Conservation (phyloP, 2,888 invertebrate species). For the Rhabditoides inermis region DNA sequence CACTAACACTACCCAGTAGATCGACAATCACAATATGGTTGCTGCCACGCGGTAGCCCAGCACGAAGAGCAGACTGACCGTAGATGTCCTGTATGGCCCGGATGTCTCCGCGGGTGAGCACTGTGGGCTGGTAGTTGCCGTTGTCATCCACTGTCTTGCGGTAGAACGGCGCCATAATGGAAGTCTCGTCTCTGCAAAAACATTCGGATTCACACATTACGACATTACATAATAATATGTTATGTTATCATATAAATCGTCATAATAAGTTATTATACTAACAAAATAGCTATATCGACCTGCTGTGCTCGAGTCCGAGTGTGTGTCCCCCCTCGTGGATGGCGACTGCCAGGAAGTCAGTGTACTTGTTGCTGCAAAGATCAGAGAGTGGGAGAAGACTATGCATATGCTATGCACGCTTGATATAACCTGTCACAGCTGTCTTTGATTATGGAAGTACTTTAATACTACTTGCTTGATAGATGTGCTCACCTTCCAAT, state of each 20-base stretch:
- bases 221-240: no score
- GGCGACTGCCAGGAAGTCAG: conserved; percentile 46
- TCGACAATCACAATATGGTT: no score
- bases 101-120: conserved; percentile 35
- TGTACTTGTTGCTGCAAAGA: conserved; percentile 24
- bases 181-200: conserved; percentile 40
- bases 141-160: conserved; percentile 9
- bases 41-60: no score
- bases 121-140: background rate
- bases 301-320: conserved; percentile 27
- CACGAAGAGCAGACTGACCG: no score
- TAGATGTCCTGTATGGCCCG: conserved; percentile 47
- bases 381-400: no score
- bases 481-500: conserved; percentile 20
- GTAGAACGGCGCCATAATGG: conserved; percentile 52
- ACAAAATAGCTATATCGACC: background rate
- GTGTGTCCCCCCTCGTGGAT: conserved; percentile 49
- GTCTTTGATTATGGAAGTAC: background rate
- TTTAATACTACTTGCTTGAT: background rate
- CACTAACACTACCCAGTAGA: no score
- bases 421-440: background rate
- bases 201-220: no score
- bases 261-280: background rate
- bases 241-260: no score
- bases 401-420: background rate